Conservation (phyloP, 1,140 invertebrate species). For the Musca vetustissima region DNA sequence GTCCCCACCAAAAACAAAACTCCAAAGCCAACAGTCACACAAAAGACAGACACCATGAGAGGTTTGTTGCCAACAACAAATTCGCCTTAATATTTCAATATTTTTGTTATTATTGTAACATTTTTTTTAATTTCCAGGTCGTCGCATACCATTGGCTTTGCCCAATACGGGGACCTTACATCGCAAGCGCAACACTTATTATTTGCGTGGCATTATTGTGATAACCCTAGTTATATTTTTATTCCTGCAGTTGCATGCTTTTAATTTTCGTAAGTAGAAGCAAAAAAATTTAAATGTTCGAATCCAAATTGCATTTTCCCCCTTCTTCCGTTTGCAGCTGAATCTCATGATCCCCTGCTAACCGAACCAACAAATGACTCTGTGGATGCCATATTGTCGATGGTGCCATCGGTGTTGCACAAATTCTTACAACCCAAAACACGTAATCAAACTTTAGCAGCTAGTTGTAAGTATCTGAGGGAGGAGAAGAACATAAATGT, state of each 20-base stretch:
- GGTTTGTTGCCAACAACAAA: neutral
- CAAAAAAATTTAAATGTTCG: too few species aligned
- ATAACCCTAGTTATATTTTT: slow-evolving; percentile 69
- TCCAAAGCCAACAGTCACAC: neutral
- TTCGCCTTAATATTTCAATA: neutral
- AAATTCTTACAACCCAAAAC: slow-evolving; percentile 62
- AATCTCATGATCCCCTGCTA: slow-evolving; percentile 40
- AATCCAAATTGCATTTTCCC: too few species aligned
- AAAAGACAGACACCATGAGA: slow-evolving; percentile 11
- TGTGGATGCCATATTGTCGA: slow-evolving; percentile 62
- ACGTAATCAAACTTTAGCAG: slow-evolving; percentile 44
- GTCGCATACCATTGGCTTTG: slow-evolving; percentile 50
- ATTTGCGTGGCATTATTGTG: slow-evolving; percentile 65
- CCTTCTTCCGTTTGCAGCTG: slow-evolving; percentile 29
- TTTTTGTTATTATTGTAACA: neutral
- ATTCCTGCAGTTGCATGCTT: slow-evolving; percentile 70
- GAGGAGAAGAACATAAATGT: too few species aligned
- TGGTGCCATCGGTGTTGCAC: slow-evolving; percentile 64
- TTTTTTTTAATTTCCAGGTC: slow-evolving; percentile 25
- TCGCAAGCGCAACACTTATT: slow-evolving; percentile 52
- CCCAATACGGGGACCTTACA: slow-evolving; percentile 53
- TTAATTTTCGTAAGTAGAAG: slow-evolving; percentile 59
- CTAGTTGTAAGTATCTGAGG: slow-evolving; percentile 34
- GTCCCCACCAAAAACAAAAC: neutral
- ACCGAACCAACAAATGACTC: slow-evolving; percentile 58